A percentile compares a stretch with the other conserved stretches of the same genome.
These are phyloP conservation scores for Typhlichthys subterraneus DNA, from an alignment of 2,797 vertebrate genomes.

Conservation along the genomic window DNA sequence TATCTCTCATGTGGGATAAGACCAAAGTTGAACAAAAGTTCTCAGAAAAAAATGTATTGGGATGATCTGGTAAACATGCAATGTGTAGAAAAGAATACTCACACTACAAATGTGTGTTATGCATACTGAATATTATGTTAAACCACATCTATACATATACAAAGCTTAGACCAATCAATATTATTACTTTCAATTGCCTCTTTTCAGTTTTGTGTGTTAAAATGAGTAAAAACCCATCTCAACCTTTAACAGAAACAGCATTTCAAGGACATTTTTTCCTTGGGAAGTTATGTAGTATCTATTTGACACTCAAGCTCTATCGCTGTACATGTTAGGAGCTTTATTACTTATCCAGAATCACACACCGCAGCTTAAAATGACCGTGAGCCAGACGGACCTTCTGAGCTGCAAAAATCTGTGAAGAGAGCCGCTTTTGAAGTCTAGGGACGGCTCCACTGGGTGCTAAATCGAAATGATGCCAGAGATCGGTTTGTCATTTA, in stretches of 20 bases:
- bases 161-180: too few species aligned
- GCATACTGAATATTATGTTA: too few species aligned
- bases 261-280: neutral
- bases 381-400: constrained; percentile 5
- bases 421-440: constrained; percentile 25
- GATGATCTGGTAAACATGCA: too few species aligned
- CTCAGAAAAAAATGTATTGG: too few species aligned
- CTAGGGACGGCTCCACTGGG: constrained; percentile 14
- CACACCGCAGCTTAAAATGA: neutral
- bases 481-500: constrained; percentile 49
- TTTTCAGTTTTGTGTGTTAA: too few species aligned
- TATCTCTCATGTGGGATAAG: too few species aligned
- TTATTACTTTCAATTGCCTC: too few species aligned
- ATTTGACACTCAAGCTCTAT: constrained; percentile 7
- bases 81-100: too few species aligned
- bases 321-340: constrained; percentile 15
- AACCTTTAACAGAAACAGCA: neutral
- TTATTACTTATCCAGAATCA: constrained; percentile 1
- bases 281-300: neutral
- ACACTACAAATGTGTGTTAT: too few species aligned
- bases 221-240: too few species aligned
- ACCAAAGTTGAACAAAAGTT: too few species aligned
- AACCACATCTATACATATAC: too few species aligned
- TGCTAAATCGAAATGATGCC: constrained; percentile 42
- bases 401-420: constrained; percentile 23